These are phyloP conservation scores for Muscicapa adusta DNA, from an alignment of 2,113 vertebrate genomes.

Conservation along the genomic window DNA sequence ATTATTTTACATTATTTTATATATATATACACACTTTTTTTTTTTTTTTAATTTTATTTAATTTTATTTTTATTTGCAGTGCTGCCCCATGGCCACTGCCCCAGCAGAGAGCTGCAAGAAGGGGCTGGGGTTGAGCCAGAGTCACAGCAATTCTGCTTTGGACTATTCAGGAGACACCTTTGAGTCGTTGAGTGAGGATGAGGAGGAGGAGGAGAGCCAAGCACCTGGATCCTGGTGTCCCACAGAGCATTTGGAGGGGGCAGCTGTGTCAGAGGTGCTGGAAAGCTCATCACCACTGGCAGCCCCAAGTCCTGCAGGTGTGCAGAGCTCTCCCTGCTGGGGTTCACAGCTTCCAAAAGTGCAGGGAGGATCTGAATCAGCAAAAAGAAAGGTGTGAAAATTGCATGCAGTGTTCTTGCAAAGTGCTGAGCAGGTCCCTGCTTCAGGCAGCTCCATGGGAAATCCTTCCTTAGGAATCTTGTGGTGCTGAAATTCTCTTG, in stretches of 20 bases:
- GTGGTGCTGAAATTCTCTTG: not conserved
- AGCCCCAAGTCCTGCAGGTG: not conserved
- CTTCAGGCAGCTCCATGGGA: not conserved
- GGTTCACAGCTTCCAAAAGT: not conserved
- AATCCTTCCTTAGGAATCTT: not conserved
- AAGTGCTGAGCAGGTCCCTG: not conserved
- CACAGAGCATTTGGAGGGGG: not conserved
- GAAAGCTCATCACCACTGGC: not conserved
- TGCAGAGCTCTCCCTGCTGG: not conserved
- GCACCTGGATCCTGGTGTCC: not conserved
- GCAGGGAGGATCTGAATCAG: not conserved
- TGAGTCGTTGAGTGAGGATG: not conserved
- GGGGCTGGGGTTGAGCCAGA: not conserved
- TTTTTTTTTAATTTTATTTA: too few species aligned
- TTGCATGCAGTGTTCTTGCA: rapidly evolving
- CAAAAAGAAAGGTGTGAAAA: not conserved
- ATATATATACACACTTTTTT: too few species aligned
- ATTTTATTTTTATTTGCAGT: not conserved
- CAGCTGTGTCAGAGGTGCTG: not conserved
- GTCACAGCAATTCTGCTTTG: not conserved
- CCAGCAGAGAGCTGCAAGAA: not conserved
- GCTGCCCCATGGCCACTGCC: not conserved
- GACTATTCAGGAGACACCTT: conserved; percentile 3
- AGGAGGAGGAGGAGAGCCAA: not conserved
- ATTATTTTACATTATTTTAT: too few species aligned